These are phyloP conservation scores for Cyphomyrus discorhynchus DNA, from an alignment of 2,113 vertebrate genomes.

Conservation along the genomic window DNA sequence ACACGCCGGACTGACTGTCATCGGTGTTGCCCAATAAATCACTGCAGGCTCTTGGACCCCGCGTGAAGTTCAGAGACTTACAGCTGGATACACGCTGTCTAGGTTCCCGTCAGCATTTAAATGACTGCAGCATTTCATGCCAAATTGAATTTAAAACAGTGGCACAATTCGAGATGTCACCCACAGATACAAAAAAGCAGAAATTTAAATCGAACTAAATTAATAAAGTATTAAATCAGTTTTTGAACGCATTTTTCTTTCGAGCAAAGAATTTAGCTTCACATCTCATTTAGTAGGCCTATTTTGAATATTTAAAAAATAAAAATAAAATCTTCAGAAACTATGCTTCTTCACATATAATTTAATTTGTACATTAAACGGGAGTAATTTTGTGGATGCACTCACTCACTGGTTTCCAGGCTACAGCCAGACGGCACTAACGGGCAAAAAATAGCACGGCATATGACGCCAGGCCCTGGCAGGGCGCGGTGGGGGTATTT, in stretches of 20 bases:
- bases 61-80: background rate
- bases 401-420: conserved; percentile 52
- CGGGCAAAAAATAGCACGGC: conserved; percentile 53
- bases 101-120: background rate
- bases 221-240: background rate
- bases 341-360: background rate
- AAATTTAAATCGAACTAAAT: background rate
- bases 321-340: background rate
- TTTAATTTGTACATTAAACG: conserved; percentile 41
- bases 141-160: background rate
- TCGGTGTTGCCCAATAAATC: background rate
- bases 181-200: background rate
- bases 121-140: background rate
- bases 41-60: background rate
- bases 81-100: background rate
- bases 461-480: background rate
- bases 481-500: background rate
- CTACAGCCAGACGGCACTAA: conserved; percentile 51
- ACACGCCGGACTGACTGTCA: background rate
- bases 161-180: background rate
- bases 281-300: background rate
- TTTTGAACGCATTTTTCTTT: background rate
- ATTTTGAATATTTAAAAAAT: background rate
- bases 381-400: conserved; percentile 36
- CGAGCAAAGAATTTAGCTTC: too few relatives aligned